Percentiles rank a stretch among this genome's conserved stretches.
Evolutionary conservation across 2,888 invertebrate genomes (phyloP).

Genomic region (Lydus trimaculatus): DNA sequence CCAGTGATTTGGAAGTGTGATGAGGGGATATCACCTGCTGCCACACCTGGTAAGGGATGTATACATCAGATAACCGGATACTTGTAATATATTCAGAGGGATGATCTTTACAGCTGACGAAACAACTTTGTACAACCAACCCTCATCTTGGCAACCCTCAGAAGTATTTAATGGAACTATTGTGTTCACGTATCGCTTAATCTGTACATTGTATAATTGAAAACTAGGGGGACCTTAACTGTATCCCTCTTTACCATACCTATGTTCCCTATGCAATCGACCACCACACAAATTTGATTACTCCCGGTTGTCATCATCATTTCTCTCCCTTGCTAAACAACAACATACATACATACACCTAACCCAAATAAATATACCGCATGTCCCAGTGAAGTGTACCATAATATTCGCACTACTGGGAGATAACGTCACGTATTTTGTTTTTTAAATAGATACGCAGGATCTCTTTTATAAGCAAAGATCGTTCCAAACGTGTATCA

Average conservation of each 20-base stretch:
- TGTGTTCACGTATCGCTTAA: conserved; percentile 48
- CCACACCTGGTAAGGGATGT: conserved; percentile 43
- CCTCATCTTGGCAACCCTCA: conserved; percentile 28
- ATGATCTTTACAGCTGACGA: conserved; percentile 41
- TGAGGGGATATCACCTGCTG: conserved; percentile 40
- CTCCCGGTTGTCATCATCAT: conserved; percentile 1
- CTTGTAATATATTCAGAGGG: conserved; percentile 46
- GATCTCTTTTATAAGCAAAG: too few relatives aligned
- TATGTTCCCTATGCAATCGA: background rate
- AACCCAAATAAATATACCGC: too few relatives aligned
- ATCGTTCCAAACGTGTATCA: too few relatives aligned
- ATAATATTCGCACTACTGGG: too few relatives aligned
- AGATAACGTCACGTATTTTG: too few relatives aligned
- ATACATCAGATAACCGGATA: conserved; percentile 43
- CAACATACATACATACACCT: too few relatives aligned
- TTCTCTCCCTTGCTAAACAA: background rate
- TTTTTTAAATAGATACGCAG: too few relatives aligned
- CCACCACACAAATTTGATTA: conserved; percentile 11
- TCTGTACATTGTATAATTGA: conserved; percentile 48
- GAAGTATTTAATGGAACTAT: conserved; percentile 48
- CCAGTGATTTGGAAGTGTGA: conserved; percentile 18
- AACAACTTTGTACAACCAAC: conserved; percentile 32
- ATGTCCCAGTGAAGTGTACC: too few relatives aligned
- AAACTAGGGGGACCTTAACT: conserved; percentile 27
- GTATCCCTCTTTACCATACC: background rate